A percentile compares a stretch with the other conserved stretches of the same genome.
phyloP scores from a whole-genome alignment of 2,888 invertebrate species.

The Melangyna quadrimaculata region DNA sequence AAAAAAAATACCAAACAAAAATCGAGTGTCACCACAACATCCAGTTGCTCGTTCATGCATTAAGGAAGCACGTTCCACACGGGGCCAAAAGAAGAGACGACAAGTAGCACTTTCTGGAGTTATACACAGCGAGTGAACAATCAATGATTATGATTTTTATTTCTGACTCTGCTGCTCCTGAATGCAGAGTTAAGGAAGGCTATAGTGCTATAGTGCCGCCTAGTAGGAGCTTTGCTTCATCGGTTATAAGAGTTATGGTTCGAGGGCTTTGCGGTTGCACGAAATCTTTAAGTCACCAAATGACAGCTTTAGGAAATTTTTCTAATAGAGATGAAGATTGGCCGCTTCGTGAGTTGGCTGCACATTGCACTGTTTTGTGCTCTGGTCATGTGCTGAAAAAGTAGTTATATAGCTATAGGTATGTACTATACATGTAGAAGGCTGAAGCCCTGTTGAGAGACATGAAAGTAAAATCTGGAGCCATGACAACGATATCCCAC shows the following conservation, averaged over 20 bases:
- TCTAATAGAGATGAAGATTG: constrained; percentile 68
- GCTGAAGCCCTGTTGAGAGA: constrained; percentile 4
- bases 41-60: constrained; percentile 56
- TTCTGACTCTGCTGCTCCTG: constrained; percentile 13
- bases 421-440: not conserved
- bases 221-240: constrained; percentile 28
- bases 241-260: constrained; percentile 45
- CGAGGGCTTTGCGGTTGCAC: constrained; percentile 52
- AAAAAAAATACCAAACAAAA: not conserved
- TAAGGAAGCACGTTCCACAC: constrained; percentile 58
- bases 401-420: not conserved
- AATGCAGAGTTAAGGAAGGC: constrained; percentile 10
- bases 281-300: constrained; percentile 66
- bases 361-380: constrained; percentile 1
- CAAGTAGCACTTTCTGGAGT: constrained; percentile 67
- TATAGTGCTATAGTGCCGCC: too few relatives aligned
- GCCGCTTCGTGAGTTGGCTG: constrained; percentile 53
- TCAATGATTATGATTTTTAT: constrained; percentile 66
- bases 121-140: constrained; percentile 59
- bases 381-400: constrained; percentile 26
- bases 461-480: constrained; percentile 59
- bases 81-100: constrained; percentile 55
- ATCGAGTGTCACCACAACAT: constrained; percentile 55
- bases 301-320: constrained; percentile 61
- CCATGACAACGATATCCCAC: constrained; percentile 61